Evolutionary conservation across 2,797 vertebrate species (phyloP).

Genomic region (Glossophaga mutica): DNA sequence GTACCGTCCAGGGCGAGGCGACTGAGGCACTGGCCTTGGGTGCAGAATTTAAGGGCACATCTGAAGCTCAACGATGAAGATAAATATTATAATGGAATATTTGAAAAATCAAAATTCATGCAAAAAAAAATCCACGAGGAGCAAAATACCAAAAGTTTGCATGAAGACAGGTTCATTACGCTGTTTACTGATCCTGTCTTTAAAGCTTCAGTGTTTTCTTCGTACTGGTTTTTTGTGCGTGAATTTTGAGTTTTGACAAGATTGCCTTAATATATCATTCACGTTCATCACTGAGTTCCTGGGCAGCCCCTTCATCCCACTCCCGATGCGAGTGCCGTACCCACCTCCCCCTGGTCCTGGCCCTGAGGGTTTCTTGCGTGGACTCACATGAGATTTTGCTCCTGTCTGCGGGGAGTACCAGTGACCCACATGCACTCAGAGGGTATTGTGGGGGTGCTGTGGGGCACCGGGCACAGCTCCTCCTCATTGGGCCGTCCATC

Average conservation of each 20-base stretch:
- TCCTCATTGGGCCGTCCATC: background rate
- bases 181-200: background rate
- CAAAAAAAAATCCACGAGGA: background rate
- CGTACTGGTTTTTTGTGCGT: background rate
- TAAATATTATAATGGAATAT: background rate
- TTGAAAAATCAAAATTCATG: background rate
- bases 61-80: background rate
- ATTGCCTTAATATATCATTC: background rate
- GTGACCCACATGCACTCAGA: background rate
- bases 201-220: background rate
- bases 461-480: background rate
- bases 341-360: background rate
- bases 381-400: background rate
- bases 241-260: background rate
- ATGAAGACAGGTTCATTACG: background rate
- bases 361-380: background rate
- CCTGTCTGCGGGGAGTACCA: too few relatives aligned
- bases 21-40: background rate
- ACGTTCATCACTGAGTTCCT: background rate
- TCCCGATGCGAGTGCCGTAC: background rate
- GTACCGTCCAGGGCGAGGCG: background rate
- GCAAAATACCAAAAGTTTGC: background rate
- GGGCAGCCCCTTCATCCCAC: background rate
- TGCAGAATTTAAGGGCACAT: background rate
- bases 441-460: background rate